Percentiles rank a stretch among this genome's conserved stretches.
phyloP scores from a whole-genome alignment of 2,888 invertebrate species.

The Tipula confusa region DNA sequence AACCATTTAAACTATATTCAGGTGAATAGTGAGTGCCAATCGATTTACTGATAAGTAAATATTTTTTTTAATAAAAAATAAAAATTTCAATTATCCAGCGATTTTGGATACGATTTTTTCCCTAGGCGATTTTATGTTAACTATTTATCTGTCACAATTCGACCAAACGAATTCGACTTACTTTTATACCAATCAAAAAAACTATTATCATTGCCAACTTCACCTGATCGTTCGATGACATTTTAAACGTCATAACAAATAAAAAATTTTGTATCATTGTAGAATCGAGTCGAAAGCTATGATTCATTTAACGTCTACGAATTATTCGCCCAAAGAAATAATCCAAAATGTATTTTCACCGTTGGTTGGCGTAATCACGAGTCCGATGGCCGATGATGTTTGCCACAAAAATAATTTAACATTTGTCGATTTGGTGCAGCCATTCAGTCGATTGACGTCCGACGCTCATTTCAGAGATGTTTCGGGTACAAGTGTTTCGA shows the following conservation, averaged over 20 bases:
- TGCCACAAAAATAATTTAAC: constrained; percentile 88
- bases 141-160: background rate
- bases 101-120: background rate
- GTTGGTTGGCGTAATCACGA: constrained; percentile 79
- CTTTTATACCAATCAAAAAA: background rate
- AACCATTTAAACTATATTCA: background rate
- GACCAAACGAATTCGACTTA: background rate
- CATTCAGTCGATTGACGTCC: constrained; percentile 71
- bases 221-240: background rate
- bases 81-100: background rate
- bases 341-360: constrained; percentile 88
- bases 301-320: constrained; percentile 55
- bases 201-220: background rate
- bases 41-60: background rate
- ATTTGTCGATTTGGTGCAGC: constrained; percentile 85
- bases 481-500: constrained; percentile 64
- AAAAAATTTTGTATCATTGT: background rate
- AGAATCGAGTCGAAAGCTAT: constrained; percentile 39
- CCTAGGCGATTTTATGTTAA: no score
- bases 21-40: background rate
- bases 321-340: constrained; percentile 74
- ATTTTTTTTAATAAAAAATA: constrained; percentile 1
- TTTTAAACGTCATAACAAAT: background rate
- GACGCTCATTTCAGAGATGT: constrained; percentile 79
- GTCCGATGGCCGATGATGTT: constrained; percentile 73